Percentiles rank a stretch among this genome's conserved stretches.
Conservation (phyloP, 2,888 invertebrate species). For the Erynnis tages region DNA sequence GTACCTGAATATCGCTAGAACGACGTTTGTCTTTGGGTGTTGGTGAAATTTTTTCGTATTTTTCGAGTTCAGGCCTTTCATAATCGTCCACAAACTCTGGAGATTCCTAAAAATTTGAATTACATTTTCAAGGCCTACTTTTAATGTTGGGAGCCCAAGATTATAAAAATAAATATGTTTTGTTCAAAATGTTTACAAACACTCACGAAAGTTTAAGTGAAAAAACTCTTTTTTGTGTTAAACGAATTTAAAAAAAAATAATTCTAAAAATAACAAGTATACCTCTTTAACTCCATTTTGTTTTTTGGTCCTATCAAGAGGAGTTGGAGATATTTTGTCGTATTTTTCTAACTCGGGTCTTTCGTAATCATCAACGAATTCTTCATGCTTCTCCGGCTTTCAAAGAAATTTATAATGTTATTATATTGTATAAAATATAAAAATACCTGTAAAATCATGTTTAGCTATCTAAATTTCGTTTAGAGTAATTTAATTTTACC, state of each 20-base stretch:
- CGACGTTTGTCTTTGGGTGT: slow-evolving; percentile 69
- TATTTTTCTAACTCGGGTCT: slow-evolving; percentile 86
- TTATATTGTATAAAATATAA: neutral
- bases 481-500: slow-evolving; percentile 46
- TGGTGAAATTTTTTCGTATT: slow-evolving; percentile 81
- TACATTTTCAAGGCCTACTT: slow-evolving; percentile 8
- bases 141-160: neutral
- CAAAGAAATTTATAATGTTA: slow-evolving; percentile 32
- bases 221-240: too few species aligned
- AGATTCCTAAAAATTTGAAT: slow-evolving; percentile 52
- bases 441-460: too few species aligned
- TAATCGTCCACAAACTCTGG: slow-evolving; percentile 85
- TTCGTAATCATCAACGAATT: slow-evolving; percentile 86
- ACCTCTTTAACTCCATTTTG: slow-evolving; percentile 73
- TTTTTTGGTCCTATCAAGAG: slow-evolving; percentile 65
- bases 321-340: slow-evolving; percentile 78
- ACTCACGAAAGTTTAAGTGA: too few species aligned
- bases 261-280: neutral
- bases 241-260: too few species aligned
- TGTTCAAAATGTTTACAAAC: too few species aligned
- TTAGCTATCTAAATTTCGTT: too few species aligned
- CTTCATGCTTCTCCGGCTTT: slow-evolving; percentile 72
- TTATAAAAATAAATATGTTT: too few species aligned
- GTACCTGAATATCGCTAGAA: slow-evolving; percentile 68
- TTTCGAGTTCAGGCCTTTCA: slow-evolving; percentile 86